Evolutionary conservation across 2,888 invertebrate species (phyloP).

Genomic region (Julus scanicus): DNA sequence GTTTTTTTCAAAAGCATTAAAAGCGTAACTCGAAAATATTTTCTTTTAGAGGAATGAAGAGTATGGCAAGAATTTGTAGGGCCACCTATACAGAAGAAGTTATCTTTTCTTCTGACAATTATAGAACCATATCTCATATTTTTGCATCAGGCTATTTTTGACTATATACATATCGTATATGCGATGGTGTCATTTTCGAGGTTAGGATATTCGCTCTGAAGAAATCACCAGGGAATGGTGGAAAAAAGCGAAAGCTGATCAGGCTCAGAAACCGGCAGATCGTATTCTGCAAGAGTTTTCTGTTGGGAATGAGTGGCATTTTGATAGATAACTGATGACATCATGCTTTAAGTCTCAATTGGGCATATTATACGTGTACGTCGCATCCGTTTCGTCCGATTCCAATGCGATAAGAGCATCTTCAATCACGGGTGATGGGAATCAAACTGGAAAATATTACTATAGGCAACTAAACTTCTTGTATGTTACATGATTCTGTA

Average conservation of each 20-base stretch:
- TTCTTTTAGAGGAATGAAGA: background rate
- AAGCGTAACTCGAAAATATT: background rate
- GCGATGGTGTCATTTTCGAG: slow-evolving; percentile 19
- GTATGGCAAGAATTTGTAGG: background rate
- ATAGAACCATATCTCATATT: slow-evolving; percentile 35
- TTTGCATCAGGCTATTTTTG: slow-evolving; percentile 17
- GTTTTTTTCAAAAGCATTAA: background rate
- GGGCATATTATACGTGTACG: slow-evolving; percentile 19
- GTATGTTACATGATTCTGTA: background rate
- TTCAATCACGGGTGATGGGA: slow-evolving; percentile 25
- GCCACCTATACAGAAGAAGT: background rate
- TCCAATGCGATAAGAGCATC: background rate
- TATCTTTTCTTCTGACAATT: slow-evolving; percentile 25
- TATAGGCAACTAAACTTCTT: background rate
- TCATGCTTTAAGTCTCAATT: slow-evolving; percentile 44
- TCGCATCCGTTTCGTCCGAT: slow-evolving; percentile 23
- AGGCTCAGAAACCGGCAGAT: slow-evolving; percentile 4
- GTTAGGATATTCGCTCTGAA: background rate
- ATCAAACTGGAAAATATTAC: slow-evolving; percentile 5
- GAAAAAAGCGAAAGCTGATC: slow-evolving; percentile 7
- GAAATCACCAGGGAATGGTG: background rate
- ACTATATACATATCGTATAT: background rate
- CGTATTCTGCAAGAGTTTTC: background rate
- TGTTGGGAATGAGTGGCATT: slow-evolving; percentile 34
- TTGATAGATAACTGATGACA: slow-evolving; percentile 41